Evolutionary conservation across 2,797 vertebrate genomes (phyloP), one percentile per base, ranked within the genome.

Genomic region (Chloroceryle inda): DNA sequence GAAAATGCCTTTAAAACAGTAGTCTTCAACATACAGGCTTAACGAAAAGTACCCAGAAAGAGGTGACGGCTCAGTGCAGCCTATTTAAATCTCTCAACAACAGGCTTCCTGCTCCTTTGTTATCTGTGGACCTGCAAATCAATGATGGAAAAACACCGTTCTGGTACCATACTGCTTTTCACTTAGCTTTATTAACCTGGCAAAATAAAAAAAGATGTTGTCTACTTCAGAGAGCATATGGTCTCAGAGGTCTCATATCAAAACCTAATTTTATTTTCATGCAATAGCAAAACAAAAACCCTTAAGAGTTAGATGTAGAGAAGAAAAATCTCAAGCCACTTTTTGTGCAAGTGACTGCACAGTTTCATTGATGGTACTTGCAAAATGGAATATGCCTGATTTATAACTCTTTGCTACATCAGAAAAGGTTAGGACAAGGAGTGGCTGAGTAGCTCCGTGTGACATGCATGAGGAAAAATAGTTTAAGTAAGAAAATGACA

Each of bases 341-440:
- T 85, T 50, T 47, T 72, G 27, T 31, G 15, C 42, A 78, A 71
- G 17, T n/a, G 47, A 53, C 72, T 47, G 17, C 40, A 68, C 5
- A 31, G 44, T 77, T 89, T 66, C 14, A 6, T 29, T 61, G 69
- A 62, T 4, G 7, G 63, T 35, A 8, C 19, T 45, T 45, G 49
- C 44, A 59, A 72, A 53, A 68, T 26, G 5, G 79, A 89, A 71
- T 33, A 47, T 1, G 8, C 13, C 69, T 71, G 49, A 38, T 63
- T 52, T 44, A 18, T 63, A 73, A 50, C 33, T 73, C 50, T 72
- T 82, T 35, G 17, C 37, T 37, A 9, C 37, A 21, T 33, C 76
- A 86, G 47, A 90, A 93, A 75, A 81, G n/a, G 47, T 45, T n/a
- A 37, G 29, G 15, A 40, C 42, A 71, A 82, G 29, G 33, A 94